phyloP scores from a whole-genome alignment of 2,113 vertebrate genomes.

The Catharus minimus region DNA sequence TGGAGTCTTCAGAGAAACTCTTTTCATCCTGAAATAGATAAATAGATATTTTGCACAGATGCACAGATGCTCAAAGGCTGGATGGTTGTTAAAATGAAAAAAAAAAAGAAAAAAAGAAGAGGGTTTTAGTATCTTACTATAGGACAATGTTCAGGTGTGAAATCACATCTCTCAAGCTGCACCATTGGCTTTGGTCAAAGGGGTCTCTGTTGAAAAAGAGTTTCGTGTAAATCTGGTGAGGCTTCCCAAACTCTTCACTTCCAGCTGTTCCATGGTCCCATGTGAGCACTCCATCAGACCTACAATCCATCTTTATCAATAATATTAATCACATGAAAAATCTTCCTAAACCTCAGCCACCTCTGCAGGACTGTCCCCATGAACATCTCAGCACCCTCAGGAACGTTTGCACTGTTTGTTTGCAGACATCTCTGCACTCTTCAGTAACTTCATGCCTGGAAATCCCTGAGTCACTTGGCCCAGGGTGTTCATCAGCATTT shows the following conservation, averaged over 20 bases:
- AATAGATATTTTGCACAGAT: not conserved
- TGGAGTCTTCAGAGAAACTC: not conserved
- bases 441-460: not conserved
- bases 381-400: not conserved
- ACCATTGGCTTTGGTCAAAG: not conserved
- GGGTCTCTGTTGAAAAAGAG: not conserved
- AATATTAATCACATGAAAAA: not conserved
- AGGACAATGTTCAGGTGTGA: fast-evolving
- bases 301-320: not conserved
- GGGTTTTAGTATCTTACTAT: fast-evolving
- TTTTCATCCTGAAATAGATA: not conserved
- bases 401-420: not conserved
- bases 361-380: fast-evolving
- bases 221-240: not conserved
- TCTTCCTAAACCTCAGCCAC: not conserved
- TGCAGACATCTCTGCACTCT: not conserved
- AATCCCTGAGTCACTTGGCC: not conserved
- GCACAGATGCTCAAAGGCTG: not conserved
- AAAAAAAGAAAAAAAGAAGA: not conserved
- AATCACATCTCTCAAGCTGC: not conserved
- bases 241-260: not conserved
- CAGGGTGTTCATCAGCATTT: not conserved
- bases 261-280: not conserved
- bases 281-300: not conserved
- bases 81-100: not conserved